These are phyloP conservation scores for Hydrocynus forskahlii DNA, from an alignment of 2,797 vertebrate species.

Conservation along the genomic window DNA sequence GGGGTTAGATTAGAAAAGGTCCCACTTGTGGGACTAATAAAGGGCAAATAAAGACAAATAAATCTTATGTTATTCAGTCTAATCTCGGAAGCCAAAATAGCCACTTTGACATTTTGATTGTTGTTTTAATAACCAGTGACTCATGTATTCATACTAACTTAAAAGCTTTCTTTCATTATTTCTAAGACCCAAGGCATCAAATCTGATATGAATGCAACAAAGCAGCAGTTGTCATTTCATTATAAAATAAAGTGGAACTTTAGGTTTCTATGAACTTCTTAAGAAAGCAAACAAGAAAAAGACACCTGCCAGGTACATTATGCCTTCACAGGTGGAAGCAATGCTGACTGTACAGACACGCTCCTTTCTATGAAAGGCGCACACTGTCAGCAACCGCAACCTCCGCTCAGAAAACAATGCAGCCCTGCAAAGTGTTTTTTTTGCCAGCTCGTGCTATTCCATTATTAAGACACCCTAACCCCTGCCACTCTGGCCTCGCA, in stretches of 20 bases:
- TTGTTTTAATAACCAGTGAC: neutral
- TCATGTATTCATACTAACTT: neutral
- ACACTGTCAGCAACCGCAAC: slow-evolving; percentile 63
- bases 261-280: slow-evolving; percentile 25
- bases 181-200: neutral
- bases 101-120: neutral
- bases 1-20: neutral
- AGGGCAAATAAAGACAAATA: too few species aligned
- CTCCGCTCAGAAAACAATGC: slow-evolving; percentile 72
- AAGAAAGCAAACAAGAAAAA: slow-evolving; percentile 25
- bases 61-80: neutral
- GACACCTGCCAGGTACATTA: slow-evolving; percentile 77
- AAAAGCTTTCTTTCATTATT: neutral
- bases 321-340: slow-evolving; percentile 74
- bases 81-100: neutral
- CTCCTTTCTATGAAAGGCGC: slow-evolving; percentile 9
- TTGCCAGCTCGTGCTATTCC: slow-evolving; percentile 73
- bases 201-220: neutral
- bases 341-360: slow-evolving; percentile 64
- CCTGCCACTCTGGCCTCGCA: slow-evolving; percentile 76
- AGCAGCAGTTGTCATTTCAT: slow-evolving; percentile 15
- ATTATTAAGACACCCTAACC: slow-evolving; percentile 77
- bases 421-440: slow-evolving; percentile 68
- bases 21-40: too few species aligned
- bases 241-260: slow-evolving; percentile 35